These are phyloP conservation scores for Dasypus novemcinctus DNA, from an alignment of 2,113 vertebrate species.

Conservation along the genomic window DNA sequence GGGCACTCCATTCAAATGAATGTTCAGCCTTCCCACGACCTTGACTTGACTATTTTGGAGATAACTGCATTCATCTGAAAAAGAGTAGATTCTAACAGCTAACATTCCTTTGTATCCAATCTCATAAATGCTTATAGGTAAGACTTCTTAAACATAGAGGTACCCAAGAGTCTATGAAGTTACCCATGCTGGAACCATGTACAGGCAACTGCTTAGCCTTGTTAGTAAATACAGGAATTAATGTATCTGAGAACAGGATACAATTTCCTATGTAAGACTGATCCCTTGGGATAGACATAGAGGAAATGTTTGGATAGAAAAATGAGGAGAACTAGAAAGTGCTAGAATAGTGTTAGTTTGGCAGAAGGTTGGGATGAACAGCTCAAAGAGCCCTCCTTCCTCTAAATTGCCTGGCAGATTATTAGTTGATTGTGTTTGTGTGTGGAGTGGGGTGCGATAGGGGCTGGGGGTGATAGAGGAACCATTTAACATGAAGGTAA, in stretches of 20 bases:
- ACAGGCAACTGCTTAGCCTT: neutral
- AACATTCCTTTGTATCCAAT: slow-evolving; percentile 53
- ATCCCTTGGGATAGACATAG: slow-evolving; percentile 21
- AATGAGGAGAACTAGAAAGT: neutral
- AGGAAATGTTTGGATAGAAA: slow-evolving; percentile 35
- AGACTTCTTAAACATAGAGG: slow-evolving; percentile 35
- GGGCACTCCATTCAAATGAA: neutral
- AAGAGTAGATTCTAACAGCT: slow-evolving; percentile 50
- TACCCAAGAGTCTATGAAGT: slow-evolving; percentile 19
- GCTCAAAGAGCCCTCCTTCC: neutral
- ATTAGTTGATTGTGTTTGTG: neutral
- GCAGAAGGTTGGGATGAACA: neutral
- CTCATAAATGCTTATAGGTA: slow-evolving; percentile 65
- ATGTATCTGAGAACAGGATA: slow-evolving; percentile 21
- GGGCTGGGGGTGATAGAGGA: neutral
- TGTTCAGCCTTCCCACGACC: neutral
- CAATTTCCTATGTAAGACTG: slow-evolving; percentile 4
- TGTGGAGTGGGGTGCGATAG: neutral
- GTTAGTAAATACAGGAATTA: slow-evolving; percentile 12
- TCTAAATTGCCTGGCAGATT: slow-evolving; percentile 19
- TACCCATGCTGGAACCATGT: neutral
- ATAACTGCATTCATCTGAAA: slow-evolving; percentile 52
- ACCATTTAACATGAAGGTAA: neutral
- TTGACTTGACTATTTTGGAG: slow-evolving; percentile 13
- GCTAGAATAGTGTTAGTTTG: slow-evolving; percentile 31